phyloP scores from a whole-genome alignment of 2,888 invertebrate genomes.

The Cryptocephalus primarius region DNA sequence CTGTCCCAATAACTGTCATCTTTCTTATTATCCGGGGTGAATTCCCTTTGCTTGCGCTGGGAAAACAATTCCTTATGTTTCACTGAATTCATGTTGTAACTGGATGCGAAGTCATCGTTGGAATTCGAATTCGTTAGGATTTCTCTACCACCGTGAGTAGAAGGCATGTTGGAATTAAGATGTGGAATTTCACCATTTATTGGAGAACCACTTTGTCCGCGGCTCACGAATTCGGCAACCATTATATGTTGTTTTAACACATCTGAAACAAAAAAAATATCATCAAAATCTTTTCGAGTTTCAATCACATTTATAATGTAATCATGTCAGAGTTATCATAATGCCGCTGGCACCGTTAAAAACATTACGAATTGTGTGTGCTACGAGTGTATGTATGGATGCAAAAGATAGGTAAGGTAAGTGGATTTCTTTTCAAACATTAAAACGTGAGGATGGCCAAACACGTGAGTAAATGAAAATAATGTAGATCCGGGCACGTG shows the following conservation, averaged over 20 bases:
- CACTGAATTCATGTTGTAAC: conserved; percentile 42
- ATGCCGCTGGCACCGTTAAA: too few relatives aligned
- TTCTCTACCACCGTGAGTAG: conserved; percentile 35
- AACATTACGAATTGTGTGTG: too few relatives aligned
- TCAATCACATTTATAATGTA: neutral
- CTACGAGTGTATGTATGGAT: too few relatives aligned
- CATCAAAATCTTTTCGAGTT: neutral
- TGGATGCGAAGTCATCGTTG: conserved; percentile 27
- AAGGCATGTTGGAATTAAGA: conserved; percentile 45
- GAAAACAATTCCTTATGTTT: conserved; percentile 78
- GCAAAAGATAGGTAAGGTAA: too few relatives aligned
- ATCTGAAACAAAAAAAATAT: conserved; percentile 30
- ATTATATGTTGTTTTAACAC: conserved; percentile 58
- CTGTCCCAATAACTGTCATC: conserved; percentile 98
- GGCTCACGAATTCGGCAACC: conserved; percentile 78
- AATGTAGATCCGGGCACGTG: too few relatives aligned
- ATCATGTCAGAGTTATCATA: too few relatives aligned
- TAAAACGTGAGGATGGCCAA: too few relatives aligned
- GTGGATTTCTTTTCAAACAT: too few relatives aligned
- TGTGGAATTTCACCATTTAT: conserved; percentile 57
- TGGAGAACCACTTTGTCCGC: conserved; percentile 59
- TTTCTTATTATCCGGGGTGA: conserved; percentile 93
- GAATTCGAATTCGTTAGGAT: conserved; percentile 33
- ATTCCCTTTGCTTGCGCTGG: conserved; percentile 88
- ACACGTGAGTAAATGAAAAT: too few relatives aligned